A percentile compares a stretch with the other conserved stretches of the same genome.
Conservation (phyloP, 2,797 vertebrate genomes). For the Knipowitschia caucasica region DNA sequence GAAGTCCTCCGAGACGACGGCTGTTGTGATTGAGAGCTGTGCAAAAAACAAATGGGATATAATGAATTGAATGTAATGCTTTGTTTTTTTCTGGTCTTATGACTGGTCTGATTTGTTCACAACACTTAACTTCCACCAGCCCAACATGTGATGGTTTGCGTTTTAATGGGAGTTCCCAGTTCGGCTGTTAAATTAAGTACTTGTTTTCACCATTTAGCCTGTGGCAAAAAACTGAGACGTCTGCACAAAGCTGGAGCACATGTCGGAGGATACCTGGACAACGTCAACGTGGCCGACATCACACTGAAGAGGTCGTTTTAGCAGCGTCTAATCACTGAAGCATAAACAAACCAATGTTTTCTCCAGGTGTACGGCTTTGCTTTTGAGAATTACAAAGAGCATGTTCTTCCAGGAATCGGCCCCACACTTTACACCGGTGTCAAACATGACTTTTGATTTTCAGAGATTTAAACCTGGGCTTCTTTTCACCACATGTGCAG, state of each 20-base stretch:
- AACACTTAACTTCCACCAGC: too few relatives aligned
- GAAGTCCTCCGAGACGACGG: too few relatives aligned
- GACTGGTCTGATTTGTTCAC: too few relatives aligned
- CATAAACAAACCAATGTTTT: not conserved
- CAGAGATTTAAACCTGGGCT: not conserved
- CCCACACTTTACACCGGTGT: not conserved
- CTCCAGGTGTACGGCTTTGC: not conserved
- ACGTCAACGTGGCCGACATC: not conserved
- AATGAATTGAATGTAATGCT: too few relatives aligned
- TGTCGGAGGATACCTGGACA: not conserved
- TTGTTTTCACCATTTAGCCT: not conserved
- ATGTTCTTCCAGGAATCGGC: not conserved
- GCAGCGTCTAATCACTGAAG: slow-evolving; percentile 2
- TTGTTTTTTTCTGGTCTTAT: too few relatives aligned
- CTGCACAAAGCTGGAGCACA: not conserved
- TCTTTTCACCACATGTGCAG: not conserved
- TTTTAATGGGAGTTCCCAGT: slow-evolving; percentile 1
- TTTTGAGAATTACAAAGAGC: not conserved
- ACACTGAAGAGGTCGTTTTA: not conserved
- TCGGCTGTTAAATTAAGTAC: not conserved
- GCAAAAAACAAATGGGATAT: too few relatives aligned
- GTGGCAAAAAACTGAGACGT: not conserved
- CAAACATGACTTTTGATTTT: not conserved
- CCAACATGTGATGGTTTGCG: not conserved
- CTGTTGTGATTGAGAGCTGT: too few relatives aligned